Base-by-base conservation (phyloP, 1,140 invertebrate genomes). In the Helicoverpa zea region DNA sequence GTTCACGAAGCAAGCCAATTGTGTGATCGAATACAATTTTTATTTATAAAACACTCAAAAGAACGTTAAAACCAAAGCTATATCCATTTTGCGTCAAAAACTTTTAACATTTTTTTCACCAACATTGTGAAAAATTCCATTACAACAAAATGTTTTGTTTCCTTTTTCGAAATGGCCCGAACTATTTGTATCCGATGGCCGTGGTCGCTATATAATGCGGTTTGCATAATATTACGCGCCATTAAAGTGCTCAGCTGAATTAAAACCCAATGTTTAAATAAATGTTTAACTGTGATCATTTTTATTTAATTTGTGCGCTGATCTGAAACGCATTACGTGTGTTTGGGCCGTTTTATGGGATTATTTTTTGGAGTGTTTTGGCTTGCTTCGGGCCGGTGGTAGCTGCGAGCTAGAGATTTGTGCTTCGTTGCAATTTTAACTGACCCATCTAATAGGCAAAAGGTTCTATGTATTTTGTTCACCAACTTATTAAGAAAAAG, bases 281-380 rank as follows among this genome's bases (percentile, higher is more conserved):
- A 56, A 73, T 14, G 43, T 56, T 29, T 58, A 73, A 9, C 0
- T n/a, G 23, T 54, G 54, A 73, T 58, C 70, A 18, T 73, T 73
- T 73, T 73, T 73, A 73, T 73, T 73, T 73, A 56, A 73, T 73
- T 73, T 72, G 64, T 68, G n/a, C 64, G 18, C 43, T 47, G 64
- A 68, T 68, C 64, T 11, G 43, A 16, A 68, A 68, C 43, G 18
- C 64, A 49, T 68, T 49, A 49, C 64, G 30, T 68, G 64, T 68
- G 16, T 68, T 68, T 49, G n/a, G 43, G 2, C 12, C 11, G 12
- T 68, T 51, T 68, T 68, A 23, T n/a, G 43, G 43, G 43, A 68
- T 68, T 43, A 47, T 18, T 5, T 49, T 43, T 43, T 11, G 43
- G 14, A 12, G 18, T 68, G 12, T 51, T 58, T 18, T 11, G 35